phyloP scores from a whole-genome alignment of 2,797 vertebrate species.

The Buceros bicornis region DNA sequence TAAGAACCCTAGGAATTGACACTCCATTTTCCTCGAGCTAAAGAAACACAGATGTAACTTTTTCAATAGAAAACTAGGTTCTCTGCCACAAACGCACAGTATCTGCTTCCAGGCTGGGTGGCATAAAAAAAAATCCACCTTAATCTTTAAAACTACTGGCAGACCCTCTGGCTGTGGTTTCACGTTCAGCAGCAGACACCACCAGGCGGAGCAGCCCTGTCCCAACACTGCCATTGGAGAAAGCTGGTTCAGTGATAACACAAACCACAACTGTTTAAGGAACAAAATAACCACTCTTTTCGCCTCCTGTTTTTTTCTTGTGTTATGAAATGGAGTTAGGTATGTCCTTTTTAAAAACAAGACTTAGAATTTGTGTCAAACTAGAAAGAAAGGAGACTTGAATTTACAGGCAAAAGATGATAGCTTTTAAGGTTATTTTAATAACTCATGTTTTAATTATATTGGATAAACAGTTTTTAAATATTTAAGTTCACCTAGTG shows the following conservation, averaged over 20 bases:
- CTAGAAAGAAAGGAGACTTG: not conserved
- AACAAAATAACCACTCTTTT: not conserved
- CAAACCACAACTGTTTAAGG: not conserved
- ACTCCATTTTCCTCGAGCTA: not conserved
- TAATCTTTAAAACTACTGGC: not conserved
- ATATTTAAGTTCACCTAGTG: slow-evolving; percentile 2
- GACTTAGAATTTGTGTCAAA: not conserved
- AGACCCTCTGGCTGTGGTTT: not conserved
- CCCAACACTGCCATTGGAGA: fast-evolving
- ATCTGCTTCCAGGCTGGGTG: not conserved
- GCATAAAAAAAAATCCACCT: not conserved
- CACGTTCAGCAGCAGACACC: not conserved
- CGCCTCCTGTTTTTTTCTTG: not conserved
- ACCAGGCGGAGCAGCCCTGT: not conserved
- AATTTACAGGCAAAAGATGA: not conserved
- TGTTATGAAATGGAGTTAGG: not conserved
- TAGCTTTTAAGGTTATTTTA: not conserved
- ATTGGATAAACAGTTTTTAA: not conserved
- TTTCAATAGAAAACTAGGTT: not conserved
- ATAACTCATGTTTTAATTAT: not conserved
- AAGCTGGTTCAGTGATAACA: not conserved
- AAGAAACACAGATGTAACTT: not conserved
- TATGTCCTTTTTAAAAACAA: not conserved
- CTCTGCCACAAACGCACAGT: not conserved
- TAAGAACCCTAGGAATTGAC: not conserved